Percentiles rank a stretch among this genome's conserved stretches.
Conservation (phyloP, 2,888 invertebrate genomes). For the Tinea trinotella region DNA sequence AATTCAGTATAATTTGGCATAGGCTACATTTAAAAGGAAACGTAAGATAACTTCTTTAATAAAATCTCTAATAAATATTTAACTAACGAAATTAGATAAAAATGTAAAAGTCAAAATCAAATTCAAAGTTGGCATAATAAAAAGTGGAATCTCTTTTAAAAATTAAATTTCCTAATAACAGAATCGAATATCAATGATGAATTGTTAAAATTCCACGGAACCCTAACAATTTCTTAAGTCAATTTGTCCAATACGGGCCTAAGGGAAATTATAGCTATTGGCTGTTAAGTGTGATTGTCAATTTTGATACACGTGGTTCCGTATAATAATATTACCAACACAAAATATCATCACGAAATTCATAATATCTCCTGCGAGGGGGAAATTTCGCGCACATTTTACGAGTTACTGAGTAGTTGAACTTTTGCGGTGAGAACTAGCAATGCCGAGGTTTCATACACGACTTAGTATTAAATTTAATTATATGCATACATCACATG, state of each 20-base stretch:
- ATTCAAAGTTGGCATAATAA: slow-evolving; percentile 2
- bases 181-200: slow-evolving; percentile 24
- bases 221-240: slow-evolving; percentile 30
- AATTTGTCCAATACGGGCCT: slow-evolving; percentile 27
- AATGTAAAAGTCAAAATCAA: not conserved
- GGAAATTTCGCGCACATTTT: too few species aligned
- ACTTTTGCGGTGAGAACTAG: too few species aligned
- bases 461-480: too few species aligned
- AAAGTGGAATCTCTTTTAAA: not conserved
- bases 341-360: too few species aligned
- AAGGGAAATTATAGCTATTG: slow-evolving; percentile 27
- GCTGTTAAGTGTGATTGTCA: not conserved
- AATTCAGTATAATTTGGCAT: too few species aligned
- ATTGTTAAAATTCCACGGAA: slow-evolving; percentile 28
- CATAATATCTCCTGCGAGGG: too few species aligned
- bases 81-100: not conserved
- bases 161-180: not conserved
- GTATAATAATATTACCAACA: not conserved
- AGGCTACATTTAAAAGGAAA: too few species aligned
- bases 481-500: too few species aligned
- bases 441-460: too few species aligned
- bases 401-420: too few species aligned
- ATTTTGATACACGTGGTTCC: not conserved
- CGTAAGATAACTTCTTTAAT: too few species aligned
- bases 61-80: slow-evolving; percentile 7